Percentiles rank a stretch among this genome's conserved stretches.
Conservation (phyloP, 1,140 invertebrate genomes). For the Ladona fulva region DNA sequence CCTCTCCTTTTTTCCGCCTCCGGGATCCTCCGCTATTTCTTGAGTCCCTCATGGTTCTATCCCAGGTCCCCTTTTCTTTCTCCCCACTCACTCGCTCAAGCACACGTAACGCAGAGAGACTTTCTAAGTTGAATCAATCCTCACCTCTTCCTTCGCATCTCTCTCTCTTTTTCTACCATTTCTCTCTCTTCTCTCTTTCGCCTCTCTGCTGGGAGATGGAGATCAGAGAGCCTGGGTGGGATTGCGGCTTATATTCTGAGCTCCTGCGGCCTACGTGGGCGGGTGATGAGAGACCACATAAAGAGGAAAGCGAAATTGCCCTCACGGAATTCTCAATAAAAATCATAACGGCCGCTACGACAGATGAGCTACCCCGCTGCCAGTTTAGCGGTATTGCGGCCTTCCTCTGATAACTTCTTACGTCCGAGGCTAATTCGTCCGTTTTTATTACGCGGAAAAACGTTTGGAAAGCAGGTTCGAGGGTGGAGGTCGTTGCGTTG, state of each 20-base stretch:
- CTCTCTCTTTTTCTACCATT: neutral
- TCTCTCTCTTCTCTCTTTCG: neutral
- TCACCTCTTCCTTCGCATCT: neutral
- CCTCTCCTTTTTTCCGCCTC: neutral
- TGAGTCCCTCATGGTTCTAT: neutral
- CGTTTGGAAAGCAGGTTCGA: neutral
- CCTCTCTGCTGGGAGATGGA: neutral
- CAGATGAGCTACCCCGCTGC: neutral
- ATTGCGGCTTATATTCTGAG: neutral
- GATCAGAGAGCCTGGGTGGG: neutral
- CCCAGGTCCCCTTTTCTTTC: neutral
- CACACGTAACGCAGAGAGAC: neutral
- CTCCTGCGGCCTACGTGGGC: neutral
- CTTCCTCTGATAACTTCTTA: neutral
- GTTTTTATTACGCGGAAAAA: neutral
- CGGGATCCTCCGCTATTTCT: neutral
- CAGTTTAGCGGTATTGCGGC: neutral
- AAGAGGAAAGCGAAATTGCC: neutral
- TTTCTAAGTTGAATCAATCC: neutral
- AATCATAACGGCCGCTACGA: neutral
- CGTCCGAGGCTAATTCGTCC: neutral
- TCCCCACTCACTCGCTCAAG: neutral
- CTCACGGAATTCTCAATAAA: slow-evolving; percentile 1
- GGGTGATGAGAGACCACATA: neutral
- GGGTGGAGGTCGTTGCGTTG: neutral